A percentile compares a stretch with the other conserved stretches of the same genome.
These are phyloP conservation scores for Percopsis omiscomaycus DNA, from an alignment of 2,797 vertebrate genomes.

Conservation along the genomic window DNA sequence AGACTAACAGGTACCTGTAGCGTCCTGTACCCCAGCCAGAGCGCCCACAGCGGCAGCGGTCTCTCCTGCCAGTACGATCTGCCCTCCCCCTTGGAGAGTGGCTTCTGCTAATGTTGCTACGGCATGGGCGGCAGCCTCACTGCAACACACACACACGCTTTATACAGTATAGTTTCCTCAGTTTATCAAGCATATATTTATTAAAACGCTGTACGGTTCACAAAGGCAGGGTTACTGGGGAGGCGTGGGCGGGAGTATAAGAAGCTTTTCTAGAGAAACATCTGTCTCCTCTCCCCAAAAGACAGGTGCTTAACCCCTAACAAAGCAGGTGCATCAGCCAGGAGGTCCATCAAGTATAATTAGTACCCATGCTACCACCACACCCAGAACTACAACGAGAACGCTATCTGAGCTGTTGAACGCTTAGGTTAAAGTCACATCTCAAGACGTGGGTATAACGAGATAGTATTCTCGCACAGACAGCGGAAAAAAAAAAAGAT, in stretches of 20 bases:
- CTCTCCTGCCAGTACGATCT: conserved; percentile 95
- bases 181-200: no score
- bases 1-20: conserved; percentile 82
- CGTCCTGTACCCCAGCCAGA: conserved; percentile 94
- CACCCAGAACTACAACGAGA: conserved; percentile 47
- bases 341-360: conserved; percentile 59
- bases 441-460: not conserved
- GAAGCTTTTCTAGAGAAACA: conserved; percentile 74
- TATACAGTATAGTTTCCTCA: not conserved
- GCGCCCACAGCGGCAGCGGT: conserved; percentile 96
- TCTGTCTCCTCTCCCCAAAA: conserved; percentile 67
- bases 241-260: conserved; percentile 66
- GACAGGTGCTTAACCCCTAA: conserved; percentile 65
- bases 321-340: conserved; percentile 69
- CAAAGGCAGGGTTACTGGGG: conserved; percentile 58
- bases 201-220: not conserved
- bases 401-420: conserved; percentile 38
- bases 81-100: conserved; percentile 95
- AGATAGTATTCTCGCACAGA: conserved; percentile 28
- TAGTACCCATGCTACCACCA: conserved; percentile 61
- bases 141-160: conserved; percentile 64
- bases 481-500: conserved; percentile 14
- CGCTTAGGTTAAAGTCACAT: conserved; percentile 49
- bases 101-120: conserved; percentile 96
- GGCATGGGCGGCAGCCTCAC: conserved; percentile 96